A percentile compares a stretch with the other conserved stretches of the same genome.
These are phyloP conservation scores for Agrypnia vestita DNA, from an alignment of 1,140 invertebrate species.

Conservation along the genomic window DNA sequence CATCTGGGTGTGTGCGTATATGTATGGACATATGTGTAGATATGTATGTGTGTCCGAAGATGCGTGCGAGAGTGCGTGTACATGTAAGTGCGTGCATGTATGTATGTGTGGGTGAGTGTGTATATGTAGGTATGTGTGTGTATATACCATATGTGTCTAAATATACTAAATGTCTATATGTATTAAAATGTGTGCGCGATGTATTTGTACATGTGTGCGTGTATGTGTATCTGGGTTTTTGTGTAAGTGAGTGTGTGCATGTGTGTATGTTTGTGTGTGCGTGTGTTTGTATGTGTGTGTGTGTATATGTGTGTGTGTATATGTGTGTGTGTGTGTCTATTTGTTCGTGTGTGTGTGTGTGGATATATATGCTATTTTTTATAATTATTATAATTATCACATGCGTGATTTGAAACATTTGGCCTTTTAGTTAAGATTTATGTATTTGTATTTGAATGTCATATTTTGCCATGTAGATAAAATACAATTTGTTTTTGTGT, in stretches of 20 bases:
- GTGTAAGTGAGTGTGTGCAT: neutral
- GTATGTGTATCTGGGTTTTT: neutral
- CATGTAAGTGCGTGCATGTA: constrained; percentile 17
- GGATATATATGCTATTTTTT: neutral
- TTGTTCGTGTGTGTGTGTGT: neutral
- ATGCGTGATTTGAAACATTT: neutral
- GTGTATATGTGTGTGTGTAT: neutral
- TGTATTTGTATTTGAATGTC: neutral
- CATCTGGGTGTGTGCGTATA: neutral
- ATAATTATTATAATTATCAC: too few relatives aligned
- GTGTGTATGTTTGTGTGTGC: neutral
- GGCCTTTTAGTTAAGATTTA: neutral
- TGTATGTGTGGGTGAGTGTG: neutral
- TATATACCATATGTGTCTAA: too few relatives aligned
- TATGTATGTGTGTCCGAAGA: neutral
- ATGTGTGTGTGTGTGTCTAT: constrained; percentile 9
- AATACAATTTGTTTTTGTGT: neutral
- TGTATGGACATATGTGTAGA: neutral
- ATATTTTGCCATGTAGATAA: neutral
- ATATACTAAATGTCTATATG: neutral
- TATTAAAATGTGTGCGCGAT: neutral
- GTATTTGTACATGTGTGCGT: constrained; percentile 5
- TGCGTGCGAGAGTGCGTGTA: neutral
- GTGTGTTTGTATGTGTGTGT: neutral
- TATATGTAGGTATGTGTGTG: constrained; percentile 4